phyloP scores from a whole-genome alignment of 2,797 vertebrate species.

The Ciconia nigra region DNA sequence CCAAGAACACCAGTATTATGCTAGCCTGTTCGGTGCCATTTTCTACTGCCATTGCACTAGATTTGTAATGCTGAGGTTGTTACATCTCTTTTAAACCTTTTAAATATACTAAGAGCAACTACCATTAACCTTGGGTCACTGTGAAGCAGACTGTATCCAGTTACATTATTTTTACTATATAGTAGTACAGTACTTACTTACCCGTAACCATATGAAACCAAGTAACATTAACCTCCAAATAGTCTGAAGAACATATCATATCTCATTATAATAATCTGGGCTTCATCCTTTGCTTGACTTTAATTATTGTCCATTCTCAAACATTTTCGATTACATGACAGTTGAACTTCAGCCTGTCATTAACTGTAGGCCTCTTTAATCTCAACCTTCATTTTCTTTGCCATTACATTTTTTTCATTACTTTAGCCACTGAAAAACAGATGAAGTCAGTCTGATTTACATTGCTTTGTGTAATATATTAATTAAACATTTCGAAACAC shows the following conservation, averaged over 20 bases:
- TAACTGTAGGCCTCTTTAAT: conserved; percentile 70
- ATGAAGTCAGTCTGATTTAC: conserved; percentile 25
- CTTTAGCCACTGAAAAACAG: conserved; percentile 37
- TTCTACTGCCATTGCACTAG: not conserved
- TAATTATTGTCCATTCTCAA: conserved; percentile 76
- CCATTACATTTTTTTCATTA: conserved; percentile 21
- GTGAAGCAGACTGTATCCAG: conserved; percentile 60
- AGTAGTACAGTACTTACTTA: conserved; percentile 72
- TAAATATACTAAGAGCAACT: conserved; percentile 66
- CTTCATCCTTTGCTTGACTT: conserved; percentile 68
- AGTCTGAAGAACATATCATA: conserved; percentile 43
- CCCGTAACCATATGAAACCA: conserved; percentile 63
- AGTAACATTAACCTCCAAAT: conserved; percentile 72
- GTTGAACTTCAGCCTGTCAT: conserved; percentile 74
- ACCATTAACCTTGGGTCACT: conserved; percentile 64
- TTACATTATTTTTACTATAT: conserved; percentile 71
- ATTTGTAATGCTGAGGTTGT: conserved; percentile 47
- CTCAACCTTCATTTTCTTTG: conserved; percentile 67
- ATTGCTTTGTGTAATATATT: conserved; percentile 13
- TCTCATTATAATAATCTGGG: conserved; percentile 70
- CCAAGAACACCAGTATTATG: not conserved
- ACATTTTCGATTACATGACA: conserved; percentile 66
- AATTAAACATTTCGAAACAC: conserved; percentile 64
- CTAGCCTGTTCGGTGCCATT: not conserved
- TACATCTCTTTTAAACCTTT: conserved; percentile 70